phyloP scores from a whole-genome alignment of 1,140 invertebrate species.

The Drosophila sp. region DNA sequence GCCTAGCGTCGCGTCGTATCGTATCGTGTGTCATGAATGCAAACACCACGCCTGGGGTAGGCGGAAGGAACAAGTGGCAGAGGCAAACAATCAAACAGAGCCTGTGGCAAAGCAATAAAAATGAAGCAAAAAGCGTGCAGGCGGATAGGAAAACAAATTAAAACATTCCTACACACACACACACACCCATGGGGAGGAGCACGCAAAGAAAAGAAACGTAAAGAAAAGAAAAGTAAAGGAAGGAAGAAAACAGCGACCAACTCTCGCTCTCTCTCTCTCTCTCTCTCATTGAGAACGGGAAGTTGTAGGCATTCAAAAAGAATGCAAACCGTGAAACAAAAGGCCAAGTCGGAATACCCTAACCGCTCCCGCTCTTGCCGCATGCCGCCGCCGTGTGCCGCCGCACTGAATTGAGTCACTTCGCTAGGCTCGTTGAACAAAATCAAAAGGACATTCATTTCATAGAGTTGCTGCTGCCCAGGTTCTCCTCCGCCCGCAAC shows the following conservation, averaged over 20 bases:
- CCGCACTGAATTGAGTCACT: slow-evolving; percentile 72
- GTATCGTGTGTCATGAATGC: slow-evolving; percentile 75
- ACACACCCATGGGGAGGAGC: slow-evolving; percentile 49
- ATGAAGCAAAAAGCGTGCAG: slow-evolving; percentile 61
- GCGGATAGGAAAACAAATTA: slow-evolving; percentile 82
- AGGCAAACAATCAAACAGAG: slow-evolving; percentile 76
- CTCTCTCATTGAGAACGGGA: slow-evolving; percentile 18
- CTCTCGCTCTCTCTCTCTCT: background rate
- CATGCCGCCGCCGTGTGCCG: slow-evolving; percentile 32
- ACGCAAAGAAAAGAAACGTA: slow-evolving; percentile 26
- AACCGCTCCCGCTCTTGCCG: background rate
- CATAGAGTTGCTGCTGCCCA: slow-evolving; percentile 55
- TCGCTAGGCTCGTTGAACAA: slow-evolving; percentile 81
- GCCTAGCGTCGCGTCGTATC: slow-evolving; percentile 61
- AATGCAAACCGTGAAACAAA: slow-evolving; percentile 72
- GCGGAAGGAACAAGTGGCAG: slow-evolving; percentile 51
- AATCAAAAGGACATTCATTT: slow-evolving; percentile 82
- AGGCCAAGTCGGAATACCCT: slow-evolving; percentile 45
- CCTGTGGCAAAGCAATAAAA: slow-evolving; percentile 75
- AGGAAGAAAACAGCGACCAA: slow-evolving; percentile 11
- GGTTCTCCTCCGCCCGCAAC: slow-evolving; percentile 41
- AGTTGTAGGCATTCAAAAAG: slow-evolving; percentile 60
- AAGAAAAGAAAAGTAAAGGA: slow-evolving; percentile 19
- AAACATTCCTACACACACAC: slow-evolving; percentile 81
- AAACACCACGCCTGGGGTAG: slow-evolving; percentile 51